Conservation (phyloP, 1,140 invertebrate species). For the Micrasema minimum region DNA sequence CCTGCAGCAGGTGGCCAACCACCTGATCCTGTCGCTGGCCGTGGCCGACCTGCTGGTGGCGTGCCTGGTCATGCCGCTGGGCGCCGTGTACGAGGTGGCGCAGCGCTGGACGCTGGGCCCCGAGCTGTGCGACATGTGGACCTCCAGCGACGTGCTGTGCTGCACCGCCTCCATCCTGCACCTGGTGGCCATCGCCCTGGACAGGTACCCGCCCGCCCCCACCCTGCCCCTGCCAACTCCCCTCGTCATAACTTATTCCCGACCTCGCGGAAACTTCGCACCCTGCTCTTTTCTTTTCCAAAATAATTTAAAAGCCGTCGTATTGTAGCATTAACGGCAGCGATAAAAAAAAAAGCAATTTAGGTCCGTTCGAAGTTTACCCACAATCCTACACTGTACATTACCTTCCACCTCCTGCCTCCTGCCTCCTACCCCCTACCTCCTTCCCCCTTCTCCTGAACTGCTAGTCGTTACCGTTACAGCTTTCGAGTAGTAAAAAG, state of each 20-base stretch:
- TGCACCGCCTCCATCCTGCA: slow-evolving; percentile 95
- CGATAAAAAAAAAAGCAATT: slow-evolving; percentile 17
- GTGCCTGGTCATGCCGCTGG: slow-evolving; percentile 86
- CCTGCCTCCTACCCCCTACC: too few species aligned
- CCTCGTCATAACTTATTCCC: neutral
- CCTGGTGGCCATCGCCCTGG: slow-evolving; percentile 94
- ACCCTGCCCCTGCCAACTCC: slow-evolving; percentile 6
- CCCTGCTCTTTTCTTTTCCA: neutral
- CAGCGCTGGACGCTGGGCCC: slow-evolving; percentile 84
- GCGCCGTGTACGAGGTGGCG: slow-evolving; percentile 78
- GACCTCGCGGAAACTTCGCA: neutral
- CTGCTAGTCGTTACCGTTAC: too few species aligned
- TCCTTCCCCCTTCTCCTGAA: too few species aligned
- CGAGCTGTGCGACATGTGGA: slow-evolving; percentile 93
- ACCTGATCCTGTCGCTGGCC: slow-evolving; percentile 86
- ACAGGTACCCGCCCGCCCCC: slow-evolving; percentile 72
- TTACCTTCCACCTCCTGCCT: neutral
- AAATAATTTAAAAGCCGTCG: slow-evolving; percentile 15
- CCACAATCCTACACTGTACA: neutral
- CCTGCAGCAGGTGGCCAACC: slow-evolving; percentile 87
- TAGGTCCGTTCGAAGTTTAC: neutral
- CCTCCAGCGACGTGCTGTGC: slow-evolving; percentile 89
- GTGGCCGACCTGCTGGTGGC: slow-evolving; percentile 89
- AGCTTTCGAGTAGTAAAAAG: too few species aligned
- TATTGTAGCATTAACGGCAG: slow-evolving; percentile 15